Conservation (phyloP, 2,113 vertebrate species). For the Crotalus helleri region DNA sequence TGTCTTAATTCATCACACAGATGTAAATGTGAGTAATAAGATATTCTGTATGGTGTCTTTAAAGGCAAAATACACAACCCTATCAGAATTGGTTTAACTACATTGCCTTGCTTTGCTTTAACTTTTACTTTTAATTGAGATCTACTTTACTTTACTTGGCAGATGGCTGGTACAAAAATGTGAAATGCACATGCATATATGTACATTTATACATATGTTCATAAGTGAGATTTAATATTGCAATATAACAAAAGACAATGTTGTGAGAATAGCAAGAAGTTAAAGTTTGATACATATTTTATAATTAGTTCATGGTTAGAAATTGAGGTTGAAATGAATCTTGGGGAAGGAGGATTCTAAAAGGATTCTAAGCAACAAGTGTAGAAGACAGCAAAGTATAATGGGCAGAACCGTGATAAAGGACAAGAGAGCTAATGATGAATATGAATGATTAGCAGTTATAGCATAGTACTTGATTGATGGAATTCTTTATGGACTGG, state of each 20-base stretch:
- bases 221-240: not conserved
- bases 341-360: not conserved
- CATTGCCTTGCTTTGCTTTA: not conserved
- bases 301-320: not conserved
- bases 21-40: conserved; percentile 92
- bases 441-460: not conserved
- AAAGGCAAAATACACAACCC: not conserved
- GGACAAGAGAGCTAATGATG: not conserved
- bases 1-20: conserved; percentile 96
- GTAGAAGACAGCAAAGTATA: not conserved
- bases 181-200: not conserved
- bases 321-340: not conserved
- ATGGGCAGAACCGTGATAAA: not conserved
- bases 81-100: not conserved
- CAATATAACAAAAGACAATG: not conserved
- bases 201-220: not conserved
- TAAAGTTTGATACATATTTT: not conserved
- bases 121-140: too few relatives aligned
- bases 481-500: not conserved
- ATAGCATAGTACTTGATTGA: not conserved
- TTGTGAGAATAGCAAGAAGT: not conserved
- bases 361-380: too few relatives aligned
- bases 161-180: not conserved
- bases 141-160: too few relatives aligned
- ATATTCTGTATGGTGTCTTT: accelerated